Percentiles rank a stretch among this genome's conserved stretches.
Conservation (phyloP, 2,888 invertebrate genomes). For the Acleris emargana region DNA sequence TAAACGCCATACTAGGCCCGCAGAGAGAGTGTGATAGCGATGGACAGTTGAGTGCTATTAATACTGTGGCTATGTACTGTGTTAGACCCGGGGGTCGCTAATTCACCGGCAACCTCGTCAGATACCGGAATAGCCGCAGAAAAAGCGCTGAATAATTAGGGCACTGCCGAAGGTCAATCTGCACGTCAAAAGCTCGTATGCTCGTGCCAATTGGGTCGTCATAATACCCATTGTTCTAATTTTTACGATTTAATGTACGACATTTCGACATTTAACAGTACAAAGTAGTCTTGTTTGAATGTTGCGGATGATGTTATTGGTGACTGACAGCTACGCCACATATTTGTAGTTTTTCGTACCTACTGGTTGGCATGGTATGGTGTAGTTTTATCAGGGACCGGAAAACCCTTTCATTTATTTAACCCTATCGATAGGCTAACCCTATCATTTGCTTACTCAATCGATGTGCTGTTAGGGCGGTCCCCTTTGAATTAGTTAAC, state of each 20-base stretch:
- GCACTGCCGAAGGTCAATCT: conserved; percentile 10
- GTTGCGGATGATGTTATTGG: background rate
- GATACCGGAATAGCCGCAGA: conserved; percentile 1
- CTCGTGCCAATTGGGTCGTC: conserved; percentile 21
- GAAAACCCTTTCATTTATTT: too few species aligned
- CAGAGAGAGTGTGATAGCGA: too few species aligned
- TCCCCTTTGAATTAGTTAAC: too few species aligned
- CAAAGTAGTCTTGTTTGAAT: background rate
- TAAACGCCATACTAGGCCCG: too few species aligned
- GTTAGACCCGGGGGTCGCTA: background rate
- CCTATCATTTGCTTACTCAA: too few species aligned
- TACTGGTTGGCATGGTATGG: too few species aligned
- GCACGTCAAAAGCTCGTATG: conserved; percentile 3
- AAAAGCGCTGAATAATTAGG: conserved; percentile 14
- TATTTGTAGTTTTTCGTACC: background rate
- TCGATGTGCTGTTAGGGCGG: too few species aligned
- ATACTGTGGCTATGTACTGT: too few species aligned
- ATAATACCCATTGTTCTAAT: conserved; percentile 24
- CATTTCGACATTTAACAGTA: background rate
- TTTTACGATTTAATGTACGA: conserved; percentile 2
- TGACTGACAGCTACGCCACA: background rate
- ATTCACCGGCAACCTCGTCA: background rate
- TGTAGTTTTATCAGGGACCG: too few species aligned
- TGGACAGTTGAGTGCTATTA: too few species aligned
- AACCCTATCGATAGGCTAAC: too few species aligned